phyloP scores from a whole-genome alignment of 2,113 vertebrate genomes.

The Vireo altiloquus region DNA sequence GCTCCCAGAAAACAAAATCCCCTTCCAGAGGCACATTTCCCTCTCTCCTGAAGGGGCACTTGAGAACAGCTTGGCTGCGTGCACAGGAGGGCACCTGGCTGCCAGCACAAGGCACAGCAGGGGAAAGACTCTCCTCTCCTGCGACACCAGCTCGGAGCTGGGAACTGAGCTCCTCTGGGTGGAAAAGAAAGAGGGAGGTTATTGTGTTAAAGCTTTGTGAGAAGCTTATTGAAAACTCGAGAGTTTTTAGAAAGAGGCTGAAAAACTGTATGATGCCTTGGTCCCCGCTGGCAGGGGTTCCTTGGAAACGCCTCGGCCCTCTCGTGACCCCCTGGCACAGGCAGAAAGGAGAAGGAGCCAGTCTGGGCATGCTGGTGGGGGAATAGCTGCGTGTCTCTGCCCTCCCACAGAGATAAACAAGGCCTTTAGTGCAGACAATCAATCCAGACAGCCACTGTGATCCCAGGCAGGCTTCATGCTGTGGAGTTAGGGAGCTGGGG shows the following conservation, averaged over 20 bases:
- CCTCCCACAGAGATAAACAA: not conserved
- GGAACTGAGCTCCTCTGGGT: not conserved
- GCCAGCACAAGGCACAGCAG: not conserved
- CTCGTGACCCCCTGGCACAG: not conserved
- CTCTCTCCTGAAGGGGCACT: not conserved
- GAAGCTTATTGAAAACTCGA: not conserved
- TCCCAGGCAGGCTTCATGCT: fast-evolving
- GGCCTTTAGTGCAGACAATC: not conserved
- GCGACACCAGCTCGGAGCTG: fast-evolving
- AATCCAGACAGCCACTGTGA: not conserved
- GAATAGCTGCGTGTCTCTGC: not conserved
- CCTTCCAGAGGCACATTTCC: not conserved
- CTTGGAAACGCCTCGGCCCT: not conserved
- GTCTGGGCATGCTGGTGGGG: not conserved
- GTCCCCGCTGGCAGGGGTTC: not conserved
- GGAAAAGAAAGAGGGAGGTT: not conserved
- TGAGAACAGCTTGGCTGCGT: not conserved
- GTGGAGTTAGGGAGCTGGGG: not conserved
- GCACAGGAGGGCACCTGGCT: not conserved
- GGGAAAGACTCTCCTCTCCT: not conserved
- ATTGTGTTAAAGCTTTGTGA: not conserved
- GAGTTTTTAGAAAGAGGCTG: not conserved
- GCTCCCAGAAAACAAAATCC: not conserved
- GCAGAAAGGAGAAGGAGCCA: not conserved
- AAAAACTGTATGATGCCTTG: not conserved